Conservation (phyloP, 2,888 invertebrate genomes). For the Agriotes lineatus region DNA sequence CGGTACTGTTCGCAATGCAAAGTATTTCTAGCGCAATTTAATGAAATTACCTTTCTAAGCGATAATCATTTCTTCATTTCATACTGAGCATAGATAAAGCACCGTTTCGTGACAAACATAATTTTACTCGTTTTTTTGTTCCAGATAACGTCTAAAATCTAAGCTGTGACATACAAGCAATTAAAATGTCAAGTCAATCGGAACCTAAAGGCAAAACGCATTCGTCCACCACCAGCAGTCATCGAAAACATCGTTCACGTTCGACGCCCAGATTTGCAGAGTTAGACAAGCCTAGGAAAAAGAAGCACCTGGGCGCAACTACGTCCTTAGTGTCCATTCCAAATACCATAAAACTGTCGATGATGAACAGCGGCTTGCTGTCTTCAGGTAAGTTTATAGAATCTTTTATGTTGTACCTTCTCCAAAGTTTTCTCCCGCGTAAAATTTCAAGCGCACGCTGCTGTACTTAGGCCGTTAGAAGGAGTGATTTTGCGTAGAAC, state of each 20-base stretch:
- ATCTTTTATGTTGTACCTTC: no score
- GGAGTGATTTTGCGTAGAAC: no score
- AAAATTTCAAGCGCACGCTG: no score
- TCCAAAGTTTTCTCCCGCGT: no score
- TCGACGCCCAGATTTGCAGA: constrained; percentile 82
- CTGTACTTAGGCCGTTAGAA: no score
- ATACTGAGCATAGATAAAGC: no score
- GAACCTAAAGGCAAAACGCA: constrained; percentile 58
- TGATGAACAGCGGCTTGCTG: constrained; percentile 91
- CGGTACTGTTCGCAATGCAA: no score
- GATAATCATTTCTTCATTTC: no score
- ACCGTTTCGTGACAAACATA: no score
- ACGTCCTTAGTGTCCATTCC: constrained; percentile 88
- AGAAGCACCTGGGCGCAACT: constrained; percentile 77
- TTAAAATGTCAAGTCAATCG: constrained; percentile 56
- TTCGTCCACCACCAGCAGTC: constrained; percentile 53
- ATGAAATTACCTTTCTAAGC: no score
- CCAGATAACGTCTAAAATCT: background rate
- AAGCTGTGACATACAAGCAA: constrained; percentile 9
- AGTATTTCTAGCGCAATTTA: no score
- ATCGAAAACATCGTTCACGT: constrained; percentile 76
- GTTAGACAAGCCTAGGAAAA: constrained; percentile 81
- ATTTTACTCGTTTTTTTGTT: no score
- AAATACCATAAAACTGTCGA: constrained; percentile 89
- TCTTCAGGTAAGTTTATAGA: constrained; percentile 79